Percentiles rank a stretch among this genome's conserved stretches.
Conservation (phyloP, 2,888 invertebrate species). For the Carabus problematicus region DNA sequence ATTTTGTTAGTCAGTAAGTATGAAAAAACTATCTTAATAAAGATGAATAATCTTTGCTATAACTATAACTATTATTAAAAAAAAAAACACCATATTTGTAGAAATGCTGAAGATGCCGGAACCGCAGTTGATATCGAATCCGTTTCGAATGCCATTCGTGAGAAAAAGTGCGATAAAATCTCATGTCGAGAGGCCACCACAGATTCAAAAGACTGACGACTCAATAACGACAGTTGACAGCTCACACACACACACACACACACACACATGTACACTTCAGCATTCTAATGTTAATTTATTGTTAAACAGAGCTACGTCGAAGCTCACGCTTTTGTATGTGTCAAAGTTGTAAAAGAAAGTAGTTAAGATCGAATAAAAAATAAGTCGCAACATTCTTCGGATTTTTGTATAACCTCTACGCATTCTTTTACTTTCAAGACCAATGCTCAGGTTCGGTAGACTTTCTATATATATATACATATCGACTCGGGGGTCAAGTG, state of each 20-base stretch:
- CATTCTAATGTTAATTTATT: slow-evolving; percentile 4
- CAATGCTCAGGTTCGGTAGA: slow-evolving; percentile 1
- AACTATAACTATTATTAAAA: background rate
- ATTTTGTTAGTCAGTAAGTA: slow-evolving; percentile 53
- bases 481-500: slow-evolving; percentile 16
- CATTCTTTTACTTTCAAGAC: slow-evolving; percentile 39
- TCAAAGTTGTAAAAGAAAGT: slow-evolving; percentile 38
- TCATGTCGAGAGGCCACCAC: slow-evolving; percentile 11
- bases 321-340: slow-evolving; percentile 29
- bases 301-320: background rate
- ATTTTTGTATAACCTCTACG: slow-evolving; percentile 20
- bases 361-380: slow-evolving; percentile 32
- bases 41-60: background rate
- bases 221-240: background rate
- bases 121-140: slow-evolving; percentile 54
- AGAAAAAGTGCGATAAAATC: slow-evolving; percentile 51
- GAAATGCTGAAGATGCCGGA: slow-evolving; percentile 52
- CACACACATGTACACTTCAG: background rate
- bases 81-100: slow-evolving; percentile 49
- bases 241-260: slow-evolving; percentile 1
- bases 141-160: slow-evolving; percentile 56
- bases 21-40: background rate
- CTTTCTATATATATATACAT: slow-evolving; percentile 11
- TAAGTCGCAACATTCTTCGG: slow-evolving; percentile 30
- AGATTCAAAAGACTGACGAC: background rate